Evolutionary conservation across 1,140 invertebrate genomes (phyloP).

Genomic region (Tyrophagus putrescentiae): DNA sequence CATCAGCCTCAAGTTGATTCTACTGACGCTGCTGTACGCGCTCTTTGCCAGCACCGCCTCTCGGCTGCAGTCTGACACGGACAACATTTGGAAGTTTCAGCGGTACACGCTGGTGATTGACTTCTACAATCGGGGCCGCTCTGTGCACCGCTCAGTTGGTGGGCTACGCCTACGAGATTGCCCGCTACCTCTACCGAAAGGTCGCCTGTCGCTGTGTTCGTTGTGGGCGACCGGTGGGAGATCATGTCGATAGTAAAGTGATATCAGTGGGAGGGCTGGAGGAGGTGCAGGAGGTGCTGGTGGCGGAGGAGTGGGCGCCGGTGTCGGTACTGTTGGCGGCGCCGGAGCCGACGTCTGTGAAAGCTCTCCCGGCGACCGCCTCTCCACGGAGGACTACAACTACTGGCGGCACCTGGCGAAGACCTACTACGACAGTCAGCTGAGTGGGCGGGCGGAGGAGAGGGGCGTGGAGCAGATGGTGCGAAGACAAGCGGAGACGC

Average conservation of each 20-base stretch:
- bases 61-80: slow-evolving; percentile 32
- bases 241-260: slow-evolving; percentile 4
- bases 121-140: slow-evolving; percentile 34
- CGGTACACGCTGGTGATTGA: slow-evolving; percentile 37
- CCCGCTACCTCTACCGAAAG: slow-evolving; percentile 2
- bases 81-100: slow-evolving; percentile 38
- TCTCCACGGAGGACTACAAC: slow-evolving; percentile 28
- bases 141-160: slow-evolving; percentile 32
- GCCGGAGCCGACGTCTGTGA: not conserved
- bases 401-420: slow-evolving; percentile 29
- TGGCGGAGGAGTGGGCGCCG: not conserved
- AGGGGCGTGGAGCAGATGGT: slow-evolving; percentile 19
- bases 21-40: slow-evolving; percentile 37
- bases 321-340: not conserved
- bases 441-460: too few species aligned
- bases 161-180: slow-evolving; percentile 26
- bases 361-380: not conserved
- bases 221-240: not conserved
- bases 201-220: slow-evolving; percentile 10
- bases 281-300: not conserved
- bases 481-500: slow-evolving; percentile 26
- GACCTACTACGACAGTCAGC: slow-evolving; percentile 27
- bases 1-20: slow-evolving; percentile 35
- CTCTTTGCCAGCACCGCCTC: slow-evolving; percentile 34
- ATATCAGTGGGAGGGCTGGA: not conserved